Base-by-base conservation (phyloP, 2,797 vertebrate genomes). In the Poeciliopsis paucimaculata region DNA sequence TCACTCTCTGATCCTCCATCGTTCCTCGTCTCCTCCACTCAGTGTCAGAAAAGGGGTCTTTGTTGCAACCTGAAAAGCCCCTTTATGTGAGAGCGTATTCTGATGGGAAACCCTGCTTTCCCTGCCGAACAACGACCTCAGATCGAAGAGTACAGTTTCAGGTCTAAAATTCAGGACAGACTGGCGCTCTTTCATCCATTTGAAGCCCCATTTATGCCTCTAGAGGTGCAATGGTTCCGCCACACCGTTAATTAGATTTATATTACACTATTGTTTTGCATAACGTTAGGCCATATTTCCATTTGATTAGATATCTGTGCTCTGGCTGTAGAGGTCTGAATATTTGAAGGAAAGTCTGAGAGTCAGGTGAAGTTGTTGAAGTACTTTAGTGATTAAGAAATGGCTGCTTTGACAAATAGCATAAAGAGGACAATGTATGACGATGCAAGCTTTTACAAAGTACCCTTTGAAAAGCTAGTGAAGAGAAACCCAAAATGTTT, bases 1-100 rank as follows among this genome's bases (percentile, higher is more conserved):
- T 89, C 85, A 78, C 85, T 80, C 66, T 73, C 77, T 77, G 45
- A 74, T 80, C 79, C 78, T 81, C 77, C 55, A 64, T 77, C 80
- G 78, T 76, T 82, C 70, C 62, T 45, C 70, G 73, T 84, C 83
- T 86, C 77, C 73, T 83, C 83, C 73, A 72, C 86, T 90, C 82
- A 73, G 73, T 16, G 7, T 90, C 84, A 83, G 62, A 83, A 78
- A 90, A 76, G 74, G 86, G 82, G 70, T 85, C 85, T 91, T 92
- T 92, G 88, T 94, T 87, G 62, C 36, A 51, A 77, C 41, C 72
- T 92, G 84, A 93, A 93, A 91, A 86, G 87, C 84, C 83, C 81
- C 74, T 88, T 87, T 92, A 66, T 87, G 20, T 86, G n/a, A 78
- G 43, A 74, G 79, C 78, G 75, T 79, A 20, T 76, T 84, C 76